These are phyloP conservation scores for Otocyon megalotis DNA, from an alignment of 2,113 vertebrate genomes.

Conservation along the genomic window DNA sequence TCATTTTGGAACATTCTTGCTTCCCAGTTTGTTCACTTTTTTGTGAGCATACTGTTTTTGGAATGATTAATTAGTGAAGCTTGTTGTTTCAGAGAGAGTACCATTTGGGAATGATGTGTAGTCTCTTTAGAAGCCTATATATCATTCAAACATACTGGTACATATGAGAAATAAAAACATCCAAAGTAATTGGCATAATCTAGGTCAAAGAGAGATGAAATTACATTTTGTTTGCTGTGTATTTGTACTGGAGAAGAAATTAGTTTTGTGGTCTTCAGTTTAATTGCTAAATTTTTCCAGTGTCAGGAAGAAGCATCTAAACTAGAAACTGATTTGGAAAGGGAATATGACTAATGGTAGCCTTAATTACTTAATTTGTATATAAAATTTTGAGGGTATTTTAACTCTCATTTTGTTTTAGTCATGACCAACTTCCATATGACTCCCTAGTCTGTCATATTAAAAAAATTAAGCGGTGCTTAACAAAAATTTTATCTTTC, in stretches of 20 bases:
- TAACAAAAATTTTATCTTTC: not conserved
- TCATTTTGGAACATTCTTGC: constrained; percentile 65
- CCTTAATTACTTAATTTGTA: not conserved
- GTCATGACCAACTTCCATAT: not conserved
- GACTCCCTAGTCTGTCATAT: not conserved
- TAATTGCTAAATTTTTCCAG: constrained; percentile 60
- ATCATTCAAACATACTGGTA: constrained; percentile 26
- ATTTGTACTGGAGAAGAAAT: constrained; percentile 37
- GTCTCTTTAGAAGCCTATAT: not conserved
- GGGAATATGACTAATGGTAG: not conserved
- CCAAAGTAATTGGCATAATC: constrained; percentile 53
- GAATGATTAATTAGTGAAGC: constrained; percentile 58
- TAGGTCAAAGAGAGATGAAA: constrained; percentile 62
- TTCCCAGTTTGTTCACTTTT: constrained; percentile 52
- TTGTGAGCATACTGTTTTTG: constrained; percentile 39
- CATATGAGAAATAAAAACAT: constrained; percentile 58
- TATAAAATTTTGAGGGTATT: not conserved
- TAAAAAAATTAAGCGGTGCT: not conserved
- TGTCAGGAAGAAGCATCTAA: not conserved
- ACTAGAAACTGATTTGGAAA: constrained; percentile 40
- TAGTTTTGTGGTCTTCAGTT: constrained; percentile 31
- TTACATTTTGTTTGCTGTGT: constrained; percentile 57
- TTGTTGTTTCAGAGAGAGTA: constrained; percentile 33
- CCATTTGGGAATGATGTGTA: not conserved
- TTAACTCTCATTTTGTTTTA: constrained; percentile 33